Conservation (phyloP, 1,140 invertebrate species). For the Melitaea cinxia region DNA sequence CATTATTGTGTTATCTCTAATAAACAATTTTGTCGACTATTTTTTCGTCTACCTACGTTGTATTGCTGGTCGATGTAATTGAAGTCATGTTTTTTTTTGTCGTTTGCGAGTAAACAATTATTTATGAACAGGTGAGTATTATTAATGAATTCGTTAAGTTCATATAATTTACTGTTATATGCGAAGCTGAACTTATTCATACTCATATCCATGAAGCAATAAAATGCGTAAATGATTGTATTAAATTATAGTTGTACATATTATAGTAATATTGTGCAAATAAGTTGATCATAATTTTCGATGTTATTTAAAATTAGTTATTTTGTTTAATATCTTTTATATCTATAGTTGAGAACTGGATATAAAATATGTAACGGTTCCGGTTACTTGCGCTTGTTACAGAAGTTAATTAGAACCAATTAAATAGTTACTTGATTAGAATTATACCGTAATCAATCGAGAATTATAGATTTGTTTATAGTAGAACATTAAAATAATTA, state of each 20-base stretch:
- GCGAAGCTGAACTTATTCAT: neutral
- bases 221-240: constrained; percentile 5
- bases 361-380: neutral
- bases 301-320: constrained; percentile 4
- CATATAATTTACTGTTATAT: neutral
- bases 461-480: too few relatives aligned
- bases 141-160: neutral
- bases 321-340: neutral
- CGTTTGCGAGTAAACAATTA: too few relatives aligned
- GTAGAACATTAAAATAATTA: too few relatives aligned
- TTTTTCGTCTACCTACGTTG: too few relatives aligned
- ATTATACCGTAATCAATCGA: too few relatives aligned
- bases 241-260: constrained; percentile 7
- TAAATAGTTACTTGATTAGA: too few relatives aligned
- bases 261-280: neutral
- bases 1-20: too few relatives aligned
- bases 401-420: too few relatives aligned
- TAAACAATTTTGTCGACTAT: too few relatives aligned
- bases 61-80: too few relatives aligned
- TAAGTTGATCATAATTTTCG: neutral
- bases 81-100: too few relatives aligned
- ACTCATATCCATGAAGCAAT: neutral
- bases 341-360: neutral
- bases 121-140: neutral
- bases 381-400: too few relatives aligned